These are phyloP conservation scores for Bovichtus diacanthus DNA, from an alignment of 2,797 vertebrate genomes.

Conservation along the genomic window DNA sequence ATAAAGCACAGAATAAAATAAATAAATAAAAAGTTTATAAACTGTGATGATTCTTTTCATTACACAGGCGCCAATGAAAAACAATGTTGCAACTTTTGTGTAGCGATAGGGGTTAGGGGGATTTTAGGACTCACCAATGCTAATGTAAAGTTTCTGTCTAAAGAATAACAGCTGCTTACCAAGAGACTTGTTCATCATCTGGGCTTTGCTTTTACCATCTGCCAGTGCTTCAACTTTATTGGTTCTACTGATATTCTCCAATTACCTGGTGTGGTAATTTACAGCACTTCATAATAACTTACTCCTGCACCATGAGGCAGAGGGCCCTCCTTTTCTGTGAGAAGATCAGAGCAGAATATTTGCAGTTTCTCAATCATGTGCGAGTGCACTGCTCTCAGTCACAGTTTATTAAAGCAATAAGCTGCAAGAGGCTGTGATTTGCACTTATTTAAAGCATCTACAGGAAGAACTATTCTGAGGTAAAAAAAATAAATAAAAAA, in stretches of 20 bases:
- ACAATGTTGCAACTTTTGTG: conserved; percentile 45
- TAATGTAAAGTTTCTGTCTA: conserved; percentile 44
- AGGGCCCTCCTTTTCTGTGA: conserved; percentile 14
- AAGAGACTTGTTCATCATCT: conserved; percentile 52
- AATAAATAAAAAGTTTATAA: conserved; percentile 62
- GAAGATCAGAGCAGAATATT: conserved; percentile 37
- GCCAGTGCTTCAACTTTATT: conserved; percentile 51
- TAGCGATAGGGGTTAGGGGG: conserved; percentile 20
- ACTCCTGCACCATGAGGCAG: conserved; percentile 23
- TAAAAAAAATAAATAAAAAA: background rate
- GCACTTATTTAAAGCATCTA: conserved; percentile 15
- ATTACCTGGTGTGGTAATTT: conserved; percentile 53
- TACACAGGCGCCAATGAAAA: conserved; percentile 48
- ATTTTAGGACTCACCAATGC: conserved; percentile 20
- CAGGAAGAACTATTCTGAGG: conserved; percentile 8
- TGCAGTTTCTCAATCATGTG: conserved; percentile 37
- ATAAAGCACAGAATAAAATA: conserved; percentile 60
- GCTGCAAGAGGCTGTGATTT: conserved; percentile 22
- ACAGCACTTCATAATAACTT: conserved; percentile 54
- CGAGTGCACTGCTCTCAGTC: conserved; percentile 20
- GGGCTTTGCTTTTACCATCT: conserved; percentile 62
- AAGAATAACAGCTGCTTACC: conserved; percentile 54
- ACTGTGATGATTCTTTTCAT: conserved; percentile 67
- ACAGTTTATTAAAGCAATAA: conserved; percentile 46
- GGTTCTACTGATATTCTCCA: conserved; percentile 53